These are phyloP conservation scores for Clarias platycephalus DNA, from an alignment of 2,797 vertebrate genomes.

Conservation along the genomic window DNA sequence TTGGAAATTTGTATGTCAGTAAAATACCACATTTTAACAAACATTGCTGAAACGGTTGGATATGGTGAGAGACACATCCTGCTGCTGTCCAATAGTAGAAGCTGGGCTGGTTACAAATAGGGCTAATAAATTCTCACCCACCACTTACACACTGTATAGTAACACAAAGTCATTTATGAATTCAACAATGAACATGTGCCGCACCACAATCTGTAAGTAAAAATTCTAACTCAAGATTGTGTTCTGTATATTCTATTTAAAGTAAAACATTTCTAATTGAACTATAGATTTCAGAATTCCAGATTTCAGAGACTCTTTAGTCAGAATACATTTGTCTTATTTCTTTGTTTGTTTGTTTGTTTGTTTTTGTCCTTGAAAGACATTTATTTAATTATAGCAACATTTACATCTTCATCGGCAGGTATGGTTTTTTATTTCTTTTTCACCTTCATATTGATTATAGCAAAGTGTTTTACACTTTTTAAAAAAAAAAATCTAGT, in stretches of 20 bases:
- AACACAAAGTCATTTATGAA: background rate
- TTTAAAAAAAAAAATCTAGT: too few species aligned
- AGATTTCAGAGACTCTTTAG: too few species aligned
- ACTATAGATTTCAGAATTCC: background rate
- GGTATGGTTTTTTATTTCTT: background rate
- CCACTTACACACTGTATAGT: background rate
- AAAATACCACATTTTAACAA: background rate
- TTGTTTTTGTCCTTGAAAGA: background rate
- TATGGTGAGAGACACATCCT: background rate
- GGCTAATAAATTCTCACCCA: background rate
- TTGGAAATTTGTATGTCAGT: background rate
- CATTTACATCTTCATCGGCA: background rate
- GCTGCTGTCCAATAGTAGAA: background rate
- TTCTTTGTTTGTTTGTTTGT: too few species aligned
- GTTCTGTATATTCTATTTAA: too few species aligned
- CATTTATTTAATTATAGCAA: background rate
- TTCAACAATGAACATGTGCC: too few species aligned
- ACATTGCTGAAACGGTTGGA: background rate
- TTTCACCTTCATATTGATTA: background rate
- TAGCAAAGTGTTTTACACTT: background rate
- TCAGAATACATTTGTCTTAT: too few species aligned
- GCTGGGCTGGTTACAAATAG: background rate
- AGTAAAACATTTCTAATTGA: too few species aligned
- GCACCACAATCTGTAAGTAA: too few species aligned
- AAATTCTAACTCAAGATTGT: too few species aligned